Evolutionary conservation across 2,888 invertebrate species (phyloP).

Genomic region (Orthosia gothica): DNA sequence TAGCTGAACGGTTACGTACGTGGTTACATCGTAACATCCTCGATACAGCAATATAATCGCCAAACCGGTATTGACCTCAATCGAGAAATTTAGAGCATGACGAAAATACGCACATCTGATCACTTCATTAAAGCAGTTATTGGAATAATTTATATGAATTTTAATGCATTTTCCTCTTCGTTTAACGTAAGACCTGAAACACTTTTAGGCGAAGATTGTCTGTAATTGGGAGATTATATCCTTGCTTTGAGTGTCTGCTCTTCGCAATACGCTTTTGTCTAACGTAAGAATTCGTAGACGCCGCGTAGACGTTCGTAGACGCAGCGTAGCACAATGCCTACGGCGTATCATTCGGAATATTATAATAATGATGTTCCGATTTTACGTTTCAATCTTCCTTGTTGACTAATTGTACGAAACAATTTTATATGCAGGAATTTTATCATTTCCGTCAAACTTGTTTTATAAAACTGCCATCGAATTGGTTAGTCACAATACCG

Average conservation of each 20-base stretch:
- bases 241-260: not conserved
- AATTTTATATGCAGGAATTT: conserved; percentile 17
- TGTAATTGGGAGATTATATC: not conserved
- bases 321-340: not conserved
- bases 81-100: conserved; percentile 85
- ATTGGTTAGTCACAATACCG: conserved; percentile 30
- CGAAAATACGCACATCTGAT: conserved; percentile 73
- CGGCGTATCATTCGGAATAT: not conserved
- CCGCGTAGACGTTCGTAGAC: not conserved
- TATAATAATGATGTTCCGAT: not conserved
- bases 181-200: not conserved
- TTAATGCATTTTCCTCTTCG: conserved; percentile 26
- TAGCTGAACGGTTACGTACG: conserved; percentile 49
- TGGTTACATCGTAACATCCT: conserved; percentile 58
- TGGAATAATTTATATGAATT: conserved; percentile 35
- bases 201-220: not conserved
- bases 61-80: conserved; percentile 86
- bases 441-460: conserved; percentile 12
- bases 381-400: not conserved
- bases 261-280: not conserved
- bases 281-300: not conserved
- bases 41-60: conserved; percentile 70
- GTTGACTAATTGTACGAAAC: not conserved
- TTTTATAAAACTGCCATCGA: conserved; percentile 5
- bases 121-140: conserved; percentile 56